A percentile compares a stretch with the other conserved stretches of the same genome.
Conservation (phyloP, 2,113 vertebrate genomes). For the Myiagra hebetior region DNA sequence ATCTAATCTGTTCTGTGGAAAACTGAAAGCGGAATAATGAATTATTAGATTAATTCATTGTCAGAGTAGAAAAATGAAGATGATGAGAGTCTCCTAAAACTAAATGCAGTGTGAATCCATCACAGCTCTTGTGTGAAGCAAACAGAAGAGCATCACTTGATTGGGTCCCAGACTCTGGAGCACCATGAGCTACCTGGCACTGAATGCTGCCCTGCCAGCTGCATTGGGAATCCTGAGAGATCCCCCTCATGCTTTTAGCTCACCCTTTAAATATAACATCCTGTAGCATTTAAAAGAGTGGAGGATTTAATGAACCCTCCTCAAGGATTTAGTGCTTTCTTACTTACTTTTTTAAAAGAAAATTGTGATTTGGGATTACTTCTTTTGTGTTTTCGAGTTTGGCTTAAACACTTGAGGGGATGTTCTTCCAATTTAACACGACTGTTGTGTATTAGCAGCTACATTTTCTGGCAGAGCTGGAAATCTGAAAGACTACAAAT, state of each 20-base stretch:
- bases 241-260: not conserved
- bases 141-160: not conserved
- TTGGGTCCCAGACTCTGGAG: not conserved
- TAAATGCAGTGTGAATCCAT: not conserved
- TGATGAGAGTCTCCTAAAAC: not conserved
- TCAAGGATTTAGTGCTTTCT: constrained; percentile 40
- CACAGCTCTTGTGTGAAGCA: not conserved
- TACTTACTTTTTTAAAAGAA: not conserved
- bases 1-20: not conserved
- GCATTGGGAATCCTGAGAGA: not conserved
- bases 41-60: not conserved
- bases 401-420: not conserved
- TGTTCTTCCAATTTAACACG: constrained; percentile 18
- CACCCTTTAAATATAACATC: not conserved
- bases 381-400: constrained; percentile 47
- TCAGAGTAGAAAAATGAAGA: not conserved
- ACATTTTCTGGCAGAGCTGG: constrained; percentile 13
- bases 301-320: constrained; percentile 51
- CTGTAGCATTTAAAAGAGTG: constrained; percentile 37
- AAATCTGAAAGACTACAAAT: not conserved
- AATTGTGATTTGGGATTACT: constrained; percentile 21
- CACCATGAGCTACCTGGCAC: fast-evolving
- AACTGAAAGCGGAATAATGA: not conserved
- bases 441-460: not conserved
- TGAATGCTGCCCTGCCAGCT: not conserved